Evolutionary conservation across 2,888 invertebrate species (phyloP), one percentile per base, ranked within the genome.

Genomic region (Entomobrya multifasciata): DNA sequence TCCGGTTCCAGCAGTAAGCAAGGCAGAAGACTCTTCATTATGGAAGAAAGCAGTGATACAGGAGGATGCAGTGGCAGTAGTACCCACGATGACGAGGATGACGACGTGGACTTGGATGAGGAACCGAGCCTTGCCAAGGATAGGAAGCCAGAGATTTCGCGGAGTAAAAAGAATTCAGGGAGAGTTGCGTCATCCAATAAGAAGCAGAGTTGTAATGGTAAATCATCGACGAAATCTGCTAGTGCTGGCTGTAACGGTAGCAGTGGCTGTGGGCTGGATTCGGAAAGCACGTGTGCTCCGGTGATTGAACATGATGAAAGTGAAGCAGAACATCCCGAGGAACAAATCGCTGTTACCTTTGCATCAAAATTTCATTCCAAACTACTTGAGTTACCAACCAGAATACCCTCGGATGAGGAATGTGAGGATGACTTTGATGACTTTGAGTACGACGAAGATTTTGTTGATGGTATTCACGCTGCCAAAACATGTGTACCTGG

Each of bases 121-220:
- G 90, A 90, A 57, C 81, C 90, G 36, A 87, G 89, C 76, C 79
- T 90, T 70, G 25, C 88, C 6, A 90, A 90, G 82, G 90, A 90
- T 76, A 78, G 88, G 81, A 85, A 88, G 82, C 87, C 88, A 30
- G 90, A 90, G 76, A 86, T 88, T 60, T 74, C 78, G 62, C 60
- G 82, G 67, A 88, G 86, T 82, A 89, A 86, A 62, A 86, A 83
- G 77, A 85, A 85, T 79, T 85, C 85, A 67, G 77, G 67, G 70
- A 15, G 84, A 67, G 17, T n/a, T 20, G 11, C 67, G 20, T 25
- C 27, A 25, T 8, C 15, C 44, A 76, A 52, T 36, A 76, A 55
- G 76, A 55, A 76, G 47, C 41, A 55, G 36, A 36, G 55, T 41
- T 13, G 20, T 22, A 5, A 10, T n/a, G 41, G 41, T 11, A 49